These are phyloP conservation scores for Turdus rufiventris DNA, from an alignment of 2,113 vertebrate genomes.

Conservation along the genomic window DNA sequence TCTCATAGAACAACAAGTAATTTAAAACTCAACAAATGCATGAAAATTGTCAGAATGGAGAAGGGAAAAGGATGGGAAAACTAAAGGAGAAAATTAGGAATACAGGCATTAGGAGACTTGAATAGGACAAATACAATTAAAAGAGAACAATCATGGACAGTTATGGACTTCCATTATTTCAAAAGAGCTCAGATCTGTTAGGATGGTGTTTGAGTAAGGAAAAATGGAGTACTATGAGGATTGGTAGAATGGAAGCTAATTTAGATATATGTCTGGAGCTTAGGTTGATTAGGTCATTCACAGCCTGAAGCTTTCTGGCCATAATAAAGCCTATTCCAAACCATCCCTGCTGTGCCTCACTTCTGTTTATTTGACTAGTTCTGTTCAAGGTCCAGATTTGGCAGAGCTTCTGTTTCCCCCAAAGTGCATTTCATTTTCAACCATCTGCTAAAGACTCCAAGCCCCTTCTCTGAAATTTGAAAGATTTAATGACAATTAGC, in stretches of 20 bases:
- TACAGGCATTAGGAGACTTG: neutral
- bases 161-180: neutral
- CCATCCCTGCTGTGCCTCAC: conserved; percentile 11
- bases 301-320: conserved; percentile 30
- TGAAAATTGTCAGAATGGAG: neutral
- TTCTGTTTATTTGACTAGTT: conserved; percentile 52
- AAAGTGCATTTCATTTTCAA: conserved; percentile 50
- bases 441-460: conserved; percentile 49
- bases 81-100: neutral
- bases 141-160: neutral
- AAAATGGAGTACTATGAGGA: neutral
- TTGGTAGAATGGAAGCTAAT: neutral
- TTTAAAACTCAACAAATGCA: neutral
- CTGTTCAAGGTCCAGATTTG: conserved; percentile 18
- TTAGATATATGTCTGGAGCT: neutral
- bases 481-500: conserved; percentile 40
- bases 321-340: conserved; percentile 4
- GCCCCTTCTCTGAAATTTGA: conserved; percentile 15
- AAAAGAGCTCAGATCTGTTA: neutral
- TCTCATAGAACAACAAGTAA: neutral
- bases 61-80: neutral
- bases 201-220: neutral
- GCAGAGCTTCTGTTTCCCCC: conserved; percentile 2
- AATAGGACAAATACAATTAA: neutral
- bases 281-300: conserved; percentile 38